phyloP scores from a whole-genome alignment of 2,797 vertebrate genomes.

The Coreius guichenoti region DNA sequence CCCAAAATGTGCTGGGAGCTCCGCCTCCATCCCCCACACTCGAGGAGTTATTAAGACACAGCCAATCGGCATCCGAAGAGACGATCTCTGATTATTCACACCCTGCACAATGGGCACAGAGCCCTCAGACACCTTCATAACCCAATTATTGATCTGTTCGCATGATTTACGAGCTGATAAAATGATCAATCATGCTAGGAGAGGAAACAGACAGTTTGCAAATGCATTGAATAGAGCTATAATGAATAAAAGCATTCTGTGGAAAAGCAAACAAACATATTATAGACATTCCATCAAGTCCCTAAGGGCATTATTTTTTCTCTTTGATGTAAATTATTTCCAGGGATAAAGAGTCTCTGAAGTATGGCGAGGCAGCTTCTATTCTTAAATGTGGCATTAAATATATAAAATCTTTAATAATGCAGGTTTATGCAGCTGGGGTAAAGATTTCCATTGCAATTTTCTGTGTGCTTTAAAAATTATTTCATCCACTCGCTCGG shows the following conservation, averaged over 20 bases:
- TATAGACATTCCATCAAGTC: constrained; percentile 34
- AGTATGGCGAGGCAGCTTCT: constrained; percentile 7
- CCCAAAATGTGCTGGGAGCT: constrained; percentile 65
- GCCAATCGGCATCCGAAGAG: constrained; percentile 57
- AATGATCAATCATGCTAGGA: constrained; percentile 54
- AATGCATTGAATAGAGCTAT: constrained; percentile 40
- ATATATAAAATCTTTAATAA: constrained; percentile 56
- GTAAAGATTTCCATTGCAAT: constrained; percentile 39
- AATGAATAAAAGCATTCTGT: constrained; percentile 33
- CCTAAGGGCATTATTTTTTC: constrained; percentile 56
- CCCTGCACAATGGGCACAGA: constrained; percentile 58
- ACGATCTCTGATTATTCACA: constrained; percentile 62
- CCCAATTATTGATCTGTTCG: constrained; percentile 56
- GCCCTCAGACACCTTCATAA: constrained; percentile 54
- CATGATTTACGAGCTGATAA: constrained; percentile 61
- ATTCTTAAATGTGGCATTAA: constrained; percentile 50
- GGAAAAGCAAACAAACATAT: constrained; percentile 59
- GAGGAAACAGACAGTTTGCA: constrained; percentile 21
- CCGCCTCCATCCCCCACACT: constrained; percentile 63
- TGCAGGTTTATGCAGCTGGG: constrained; percentile 45
- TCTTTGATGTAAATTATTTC: constrained; percentile 55
- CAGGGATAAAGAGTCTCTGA: constrained; percentile 42
- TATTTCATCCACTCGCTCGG: constrained; percentile 36
- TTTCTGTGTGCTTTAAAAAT: constrained; percentile 38
- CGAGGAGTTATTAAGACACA: constrained; percentile 59